A percentile compares a stretch with the other conserved stretches of the same genome.
These are phyloP conservation scores for Darwinula stevensoni DNA, from an alignment of 2,888 invertebrate species.

Conservation along the genomic window DNA sequence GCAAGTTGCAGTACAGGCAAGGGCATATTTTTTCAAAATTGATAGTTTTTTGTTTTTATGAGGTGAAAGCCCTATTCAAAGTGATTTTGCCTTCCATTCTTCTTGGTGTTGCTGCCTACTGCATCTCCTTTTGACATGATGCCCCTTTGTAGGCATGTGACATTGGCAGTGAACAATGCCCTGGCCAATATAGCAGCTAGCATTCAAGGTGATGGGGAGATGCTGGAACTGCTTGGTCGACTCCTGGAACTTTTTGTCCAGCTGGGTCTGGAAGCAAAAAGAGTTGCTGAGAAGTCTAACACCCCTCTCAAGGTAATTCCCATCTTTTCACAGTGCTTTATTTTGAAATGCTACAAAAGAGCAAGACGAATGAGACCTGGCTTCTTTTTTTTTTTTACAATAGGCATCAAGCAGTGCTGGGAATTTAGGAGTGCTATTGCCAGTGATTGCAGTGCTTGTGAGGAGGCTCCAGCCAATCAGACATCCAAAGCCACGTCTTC, in stretches of 20 bases:
- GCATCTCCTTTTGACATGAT: no score
- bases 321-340: background rate
- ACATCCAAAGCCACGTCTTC: constrained; percentile 62
- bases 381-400: constrained; percentile 4
- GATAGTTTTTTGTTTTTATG: background rate
- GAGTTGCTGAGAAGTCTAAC: constrained; percentile 72
- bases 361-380: background rate
- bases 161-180: constrained; percentile 81
- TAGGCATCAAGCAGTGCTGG: constrained; percentile 83
- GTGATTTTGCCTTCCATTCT: no score
- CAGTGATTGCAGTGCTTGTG: constrained; percentile 75
- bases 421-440: constrained; percentile 86
- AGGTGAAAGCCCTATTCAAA: no score
- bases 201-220: constrained; percentile 53
- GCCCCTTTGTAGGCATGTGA: constrained; percentile 40
- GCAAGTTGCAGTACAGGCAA: constrained; percentile 26
- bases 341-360: background rate
- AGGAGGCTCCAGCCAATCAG: constrained; percentile 61
- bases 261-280: constrained; percentile 81
- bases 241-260: constrained; percentile 89
- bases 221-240: constrained; percentile 54
- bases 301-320: constrained; percentile 25
- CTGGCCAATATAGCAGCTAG: constrained; percentile 84
- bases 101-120: no score
- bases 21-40: constrained; percentile 6